Conservation (phyloP, 2,888 invertebrate species). For the Synanthedon vespiformis region DNA sequence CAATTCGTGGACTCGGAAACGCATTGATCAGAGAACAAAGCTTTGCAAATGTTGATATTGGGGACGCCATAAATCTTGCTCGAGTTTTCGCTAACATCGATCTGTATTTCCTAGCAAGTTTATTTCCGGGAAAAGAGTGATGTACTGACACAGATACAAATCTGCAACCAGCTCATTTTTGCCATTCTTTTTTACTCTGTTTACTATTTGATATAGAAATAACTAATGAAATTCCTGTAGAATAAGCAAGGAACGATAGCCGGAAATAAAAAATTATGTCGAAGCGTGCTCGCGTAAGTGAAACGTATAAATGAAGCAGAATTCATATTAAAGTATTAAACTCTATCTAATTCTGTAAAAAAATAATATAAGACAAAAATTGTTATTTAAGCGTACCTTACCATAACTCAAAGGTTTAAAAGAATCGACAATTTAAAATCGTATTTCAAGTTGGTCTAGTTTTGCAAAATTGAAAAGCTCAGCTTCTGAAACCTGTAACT, state of each 20-base stretch:
- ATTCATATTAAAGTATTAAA: no score
- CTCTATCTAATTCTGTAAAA: no score
- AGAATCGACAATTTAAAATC: no score
- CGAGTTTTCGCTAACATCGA: conserved; percentile 24
- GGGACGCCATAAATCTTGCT: conserved; percentile 25
- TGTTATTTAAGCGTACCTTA: no score
- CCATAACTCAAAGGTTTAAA: no score
- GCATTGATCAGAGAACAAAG: conserved; percentile 15
- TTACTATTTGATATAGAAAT: background rate
- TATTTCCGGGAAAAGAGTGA: conserved; percentile 25
- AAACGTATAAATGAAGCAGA: no score
- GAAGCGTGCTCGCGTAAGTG: no score
- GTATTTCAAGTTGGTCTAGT: no score
- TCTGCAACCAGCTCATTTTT: conserved; percentile 19
- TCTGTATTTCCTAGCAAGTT: conserved; percentile 27
- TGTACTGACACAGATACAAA: conserved; percentile 21
- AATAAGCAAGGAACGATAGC: background rate
- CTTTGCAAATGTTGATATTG: conserved; percentile 22
- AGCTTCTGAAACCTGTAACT: conserved; percentile 40
- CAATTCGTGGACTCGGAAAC: conserved; percentile 1
- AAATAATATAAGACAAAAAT: no score
- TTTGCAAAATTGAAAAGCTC: conserved; percentile 42
- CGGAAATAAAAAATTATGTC: background rate
- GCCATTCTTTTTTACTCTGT: background rate
- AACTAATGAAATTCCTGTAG: background rate